Conservation (phyloP, 1,140 invertebrate genomes). For the Zaprionus tsacasi region DNA sequence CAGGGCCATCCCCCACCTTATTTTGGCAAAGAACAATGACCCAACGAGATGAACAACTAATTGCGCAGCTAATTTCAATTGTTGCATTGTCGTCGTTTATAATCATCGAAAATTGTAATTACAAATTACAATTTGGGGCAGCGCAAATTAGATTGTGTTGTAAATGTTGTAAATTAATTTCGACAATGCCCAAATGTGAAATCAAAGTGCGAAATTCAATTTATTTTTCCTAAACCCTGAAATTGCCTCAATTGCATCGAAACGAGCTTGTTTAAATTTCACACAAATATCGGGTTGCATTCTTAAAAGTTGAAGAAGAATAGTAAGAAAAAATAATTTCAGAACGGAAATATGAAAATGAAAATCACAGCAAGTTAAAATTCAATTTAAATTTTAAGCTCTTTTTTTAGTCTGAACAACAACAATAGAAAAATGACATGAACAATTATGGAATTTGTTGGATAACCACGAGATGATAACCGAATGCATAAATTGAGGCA, state of each 20-base stretch:
- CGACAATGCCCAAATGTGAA: slow-evolving; percentile 16
- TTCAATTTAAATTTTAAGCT: slow-evolving; percentile 22
- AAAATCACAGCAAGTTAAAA: slow-evolving; percentile 15
- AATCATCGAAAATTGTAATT: slow-evolving; percentile 80
- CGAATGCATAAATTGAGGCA: slow-evolving; percentile 18
- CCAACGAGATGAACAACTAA: slow-evolving; percentile 72
- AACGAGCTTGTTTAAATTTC: slow-evolving; percentile 14
- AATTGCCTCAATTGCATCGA: slow-evolving; percentile 20
- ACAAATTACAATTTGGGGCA: slow-evolving; percentile 73
- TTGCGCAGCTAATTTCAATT: slow-evolving; percentile 81
- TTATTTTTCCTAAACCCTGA: slow-evolving; percentile 52
- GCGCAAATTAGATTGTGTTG: slow-evolving; percentile 52
- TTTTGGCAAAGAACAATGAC: slow-evolving; percentile 44
- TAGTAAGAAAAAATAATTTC: neutral
- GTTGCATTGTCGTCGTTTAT: slow-evolving; percentile 67
- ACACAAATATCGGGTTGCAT: neutral
- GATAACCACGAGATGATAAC: slow-evolving; percentile 8
- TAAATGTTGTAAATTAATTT: slow-evolving; percentile 61
- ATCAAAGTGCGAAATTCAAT: slow-evolving; percentile 70
- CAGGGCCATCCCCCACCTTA: too few species aligned
- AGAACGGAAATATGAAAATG: slow-evolving; percentile 36
- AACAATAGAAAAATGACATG: slow-evolving; percentile 3
- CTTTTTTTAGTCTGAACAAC: neutral
- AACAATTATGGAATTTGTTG: slow-evolving; percentile 7
- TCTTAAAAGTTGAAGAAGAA: neutral